A percentile compares a stretch with the other conserved stretches of the same genome.
Evolutionary conservation across 2,888 invertebrate species (phyloP).

Genomic region (Aelia acuminata): DNA sequence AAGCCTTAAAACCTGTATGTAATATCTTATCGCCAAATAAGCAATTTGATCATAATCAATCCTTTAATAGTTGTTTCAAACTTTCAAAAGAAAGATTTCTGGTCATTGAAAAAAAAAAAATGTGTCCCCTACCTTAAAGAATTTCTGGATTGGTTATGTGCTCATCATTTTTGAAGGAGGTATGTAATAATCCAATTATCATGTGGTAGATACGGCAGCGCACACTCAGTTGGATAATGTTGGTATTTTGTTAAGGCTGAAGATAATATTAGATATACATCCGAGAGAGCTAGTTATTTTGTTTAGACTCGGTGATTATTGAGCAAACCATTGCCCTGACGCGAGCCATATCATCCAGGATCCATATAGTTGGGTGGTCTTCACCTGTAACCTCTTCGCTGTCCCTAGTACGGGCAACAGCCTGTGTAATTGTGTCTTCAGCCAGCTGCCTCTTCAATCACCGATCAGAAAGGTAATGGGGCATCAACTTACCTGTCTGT

Average conservation of each 20-base stretch:
- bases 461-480: neutral
- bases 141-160: no score
- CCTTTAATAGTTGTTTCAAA: no score
- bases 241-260: neutral
- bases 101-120: no score
- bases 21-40: no score
- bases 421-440: neutral
- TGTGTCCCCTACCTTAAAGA: no score
- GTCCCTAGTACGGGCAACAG: neutral
- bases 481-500: neutral
- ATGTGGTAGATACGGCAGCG: no score
- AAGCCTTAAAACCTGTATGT: no score
- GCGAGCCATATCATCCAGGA: neutral
- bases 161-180: no score
- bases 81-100: no score
- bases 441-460: slow-evolving; percentile 22
- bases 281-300: neutral
- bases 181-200: no score
- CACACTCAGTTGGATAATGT: no score
- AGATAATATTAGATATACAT: neutral
- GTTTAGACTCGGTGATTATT: neutral
- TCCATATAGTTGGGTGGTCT: neutral
- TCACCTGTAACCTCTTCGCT: neutral
- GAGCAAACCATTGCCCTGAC: neutral
- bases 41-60: no score